phyloP scores from a whole-genome alignment of 1,140 invertebrate genomes.

The Metopolophium dirhodum region DNA sequence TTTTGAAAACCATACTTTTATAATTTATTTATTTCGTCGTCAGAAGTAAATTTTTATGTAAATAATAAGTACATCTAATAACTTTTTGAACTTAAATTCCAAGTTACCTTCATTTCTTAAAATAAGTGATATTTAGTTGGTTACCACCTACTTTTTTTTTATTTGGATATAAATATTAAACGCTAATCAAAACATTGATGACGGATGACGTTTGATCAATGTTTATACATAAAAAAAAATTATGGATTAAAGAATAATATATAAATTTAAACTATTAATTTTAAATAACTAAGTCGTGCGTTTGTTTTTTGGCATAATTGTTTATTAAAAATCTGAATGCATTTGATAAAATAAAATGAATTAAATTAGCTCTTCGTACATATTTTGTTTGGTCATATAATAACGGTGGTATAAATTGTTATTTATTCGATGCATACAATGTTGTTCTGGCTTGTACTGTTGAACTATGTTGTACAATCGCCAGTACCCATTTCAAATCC shows the following conservation, averaged over 20 bases:
- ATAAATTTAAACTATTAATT: neutral
- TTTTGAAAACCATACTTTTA: neutral
- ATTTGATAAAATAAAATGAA: neutral
- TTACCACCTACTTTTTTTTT: neutral
- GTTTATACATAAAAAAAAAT: neutral
- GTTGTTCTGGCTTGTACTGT: neutral
- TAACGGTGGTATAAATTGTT: neutral
- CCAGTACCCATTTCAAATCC: neutral
- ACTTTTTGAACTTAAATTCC: neutral
- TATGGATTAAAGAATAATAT: neutral
- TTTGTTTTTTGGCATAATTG: neutral
- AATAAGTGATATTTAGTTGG: neutral
- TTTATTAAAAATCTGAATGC: neutral
- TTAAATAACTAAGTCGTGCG: neutral
- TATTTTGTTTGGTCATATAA: neutral
- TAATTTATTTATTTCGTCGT: neutral
- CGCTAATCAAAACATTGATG: neutral
- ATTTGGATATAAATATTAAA: neutral
- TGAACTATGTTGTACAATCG: neutral
- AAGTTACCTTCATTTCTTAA: neutral
- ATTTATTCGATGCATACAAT: neutral
- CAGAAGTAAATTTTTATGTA: neutral
- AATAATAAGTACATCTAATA: no score
- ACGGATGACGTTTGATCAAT: neutral
- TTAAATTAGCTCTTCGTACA: neutral